A percentile compares a stretch with the other conserved stretches of the same genome.
phyloP scores from a whole-genome alignment of 2,797 vertebrate genomes.

The Platalea minor region DNA sequence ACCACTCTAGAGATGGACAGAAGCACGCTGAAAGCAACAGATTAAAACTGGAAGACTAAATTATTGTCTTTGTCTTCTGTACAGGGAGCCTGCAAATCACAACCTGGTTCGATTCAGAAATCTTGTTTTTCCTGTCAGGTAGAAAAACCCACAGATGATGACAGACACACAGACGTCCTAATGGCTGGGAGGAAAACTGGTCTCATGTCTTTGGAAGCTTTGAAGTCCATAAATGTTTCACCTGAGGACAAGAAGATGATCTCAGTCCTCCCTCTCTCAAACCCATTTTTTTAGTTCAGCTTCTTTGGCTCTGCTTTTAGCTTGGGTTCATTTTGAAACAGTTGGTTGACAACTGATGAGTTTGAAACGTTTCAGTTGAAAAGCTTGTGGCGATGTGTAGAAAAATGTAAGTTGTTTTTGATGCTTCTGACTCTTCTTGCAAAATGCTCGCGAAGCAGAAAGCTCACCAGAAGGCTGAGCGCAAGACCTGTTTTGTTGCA shows the following conservation, averaged over 20 bases:
- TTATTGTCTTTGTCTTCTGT: neutral
- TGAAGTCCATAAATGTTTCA: neutral
- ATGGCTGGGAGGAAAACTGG: neutral
- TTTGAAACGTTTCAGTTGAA: neutral
- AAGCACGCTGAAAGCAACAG: neutral
- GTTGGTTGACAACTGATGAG: neutral
- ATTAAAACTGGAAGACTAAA: neutral
- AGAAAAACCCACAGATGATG: neutral
- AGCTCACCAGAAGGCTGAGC: neutral
- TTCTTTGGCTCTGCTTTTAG: neutral
- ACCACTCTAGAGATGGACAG: neutral
- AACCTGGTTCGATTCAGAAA: neutral
- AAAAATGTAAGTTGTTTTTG: neutral
- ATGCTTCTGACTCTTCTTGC: neutral
- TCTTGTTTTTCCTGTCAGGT: neutral
- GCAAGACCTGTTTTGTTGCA: accelerated
- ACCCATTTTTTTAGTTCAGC: neutral
- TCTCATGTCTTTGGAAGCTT: neutral
- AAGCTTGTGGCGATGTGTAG: accelerated
- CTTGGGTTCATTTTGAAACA: neutral
- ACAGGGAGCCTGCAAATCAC: neutral
- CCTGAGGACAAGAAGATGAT: neutral
- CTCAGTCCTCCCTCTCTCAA: neutral
- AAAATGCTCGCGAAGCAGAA: neutral
- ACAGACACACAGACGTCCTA: neutral